Percentiles rank a stretch among this genome's conserved stretches.
Evolutionary conservation across 2,888 invertebrate genomes (phyloP).

Genomic region (Meteorus cinctellus): DNA sequence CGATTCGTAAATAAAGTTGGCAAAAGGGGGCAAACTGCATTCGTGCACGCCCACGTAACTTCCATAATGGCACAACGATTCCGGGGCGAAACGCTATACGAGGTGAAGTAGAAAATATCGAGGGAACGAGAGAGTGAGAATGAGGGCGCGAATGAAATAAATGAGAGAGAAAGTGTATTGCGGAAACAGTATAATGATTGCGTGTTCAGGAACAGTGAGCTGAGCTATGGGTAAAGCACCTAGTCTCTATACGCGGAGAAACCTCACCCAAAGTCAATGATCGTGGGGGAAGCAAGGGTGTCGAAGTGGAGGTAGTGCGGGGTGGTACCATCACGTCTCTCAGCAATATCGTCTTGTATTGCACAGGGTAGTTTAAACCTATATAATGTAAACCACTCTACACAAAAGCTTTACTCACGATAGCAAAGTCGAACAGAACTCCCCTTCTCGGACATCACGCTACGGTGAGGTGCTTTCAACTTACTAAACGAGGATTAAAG

Average conservation of each 20-base stretch:
- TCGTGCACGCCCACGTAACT: slow-evolving; percentile 70
- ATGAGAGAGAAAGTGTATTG: slow-evolving; percentile 55
- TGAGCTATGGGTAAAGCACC: slow-evolving; percentile 28
- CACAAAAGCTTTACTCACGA: slow-evolving; percentile 38
- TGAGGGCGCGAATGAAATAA: slow-evolving; percentile 49
- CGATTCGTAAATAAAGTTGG: slow-evolving; percentile 71
- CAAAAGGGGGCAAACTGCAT: slow-evolving; percentile 68
- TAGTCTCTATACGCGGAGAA: slow-evolving; percentile 18
- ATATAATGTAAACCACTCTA: slow-evolving; percentile 25
- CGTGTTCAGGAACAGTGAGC: slow-evolving; percentile 67
- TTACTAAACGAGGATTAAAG: neutral
- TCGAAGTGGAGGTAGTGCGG: slow-evolving; percentile 62
- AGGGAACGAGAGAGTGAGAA: slow-evolving; percentile 29
- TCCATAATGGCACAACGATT: slow-evolving; percentile 71
- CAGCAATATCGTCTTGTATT: slow-evolving; percentile 27
- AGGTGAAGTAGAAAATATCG: slow-evolving; percentile 27
- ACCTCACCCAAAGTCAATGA: slow-evolving; percentile 44
- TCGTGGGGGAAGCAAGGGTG: slow-evolving; percentile 52
- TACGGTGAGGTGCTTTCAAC: slow-evolving; percentile 28
- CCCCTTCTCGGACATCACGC: slow-evolving; percentile 49
- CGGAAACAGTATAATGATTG: slow-evolving; percentile 66
- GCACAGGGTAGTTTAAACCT: neutral
- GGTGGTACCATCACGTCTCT: slow-evolving; percentile 58
- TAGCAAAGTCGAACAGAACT: slow-evolving; percentile 23
- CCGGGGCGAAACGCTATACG: slow-evolving; percentile 46